These are phyloP conservation scores for Phrynocephalus forsythii DNA, from an alignment of 2,797 vertebrate genomes.

Conservation along the genomic window DNA sequence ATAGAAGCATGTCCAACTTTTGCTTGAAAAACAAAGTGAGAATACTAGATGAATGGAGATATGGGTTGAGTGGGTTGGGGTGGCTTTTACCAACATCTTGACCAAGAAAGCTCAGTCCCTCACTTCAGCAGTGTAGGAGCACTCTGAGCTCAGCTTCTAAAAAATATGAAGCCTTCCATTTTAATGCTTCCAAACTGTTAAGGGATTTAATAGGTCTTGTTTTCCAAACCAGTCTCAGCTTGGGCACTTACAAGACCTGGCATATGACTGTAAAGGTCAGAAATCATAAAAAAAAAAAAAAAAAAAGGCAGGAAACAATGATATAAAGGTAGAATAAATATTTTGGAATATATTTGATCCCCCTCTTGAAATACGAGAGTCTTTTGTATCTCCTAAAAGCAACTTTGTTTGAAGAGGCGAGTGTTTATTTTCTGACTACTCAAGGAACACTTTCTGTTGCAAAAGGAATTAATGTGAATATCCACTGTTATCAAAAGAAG, in stretches of 20 bases:
- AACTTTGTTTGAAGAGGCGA: neutral
- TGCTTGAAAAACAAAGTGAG: neutral
- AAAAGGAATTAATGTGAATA: neutral
- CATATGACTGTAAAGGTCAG: neutral
- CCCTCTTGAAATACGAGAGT: neutral
- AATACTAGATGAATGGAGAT: neutral
- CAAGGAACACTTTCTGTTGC: neutral
- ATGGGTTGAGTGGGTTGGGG: neutral
- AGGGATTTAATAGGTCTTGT: too few species aligned
- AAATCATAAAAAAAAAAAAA: neutral
- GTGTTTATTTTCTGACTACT: neutral
- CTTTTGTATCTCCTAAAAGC: too few species aligned
- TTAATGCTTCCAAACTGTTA: neutral
- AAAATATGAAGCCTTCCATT: neutral
- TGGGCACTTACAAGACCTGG: too few species aligned
- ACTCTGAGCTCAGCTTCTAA: neutral
- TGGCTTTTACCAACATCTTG: neutral
- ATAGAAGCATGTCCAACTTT: neutral
- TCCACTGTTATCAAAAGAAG: neutral
- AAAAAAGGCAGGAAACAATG: neutral
- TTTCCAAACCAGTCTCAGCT: neutral
- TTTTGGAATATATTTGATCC: too few species aligned
- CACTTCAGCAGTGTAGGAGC: neutral
- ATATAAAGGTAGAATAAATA: too few species aligned
- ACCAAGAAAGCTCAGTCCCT: neutral